Conservation (phyloP, 2,888 invertebrate species). For the Linyphia triangularis region DNA sequence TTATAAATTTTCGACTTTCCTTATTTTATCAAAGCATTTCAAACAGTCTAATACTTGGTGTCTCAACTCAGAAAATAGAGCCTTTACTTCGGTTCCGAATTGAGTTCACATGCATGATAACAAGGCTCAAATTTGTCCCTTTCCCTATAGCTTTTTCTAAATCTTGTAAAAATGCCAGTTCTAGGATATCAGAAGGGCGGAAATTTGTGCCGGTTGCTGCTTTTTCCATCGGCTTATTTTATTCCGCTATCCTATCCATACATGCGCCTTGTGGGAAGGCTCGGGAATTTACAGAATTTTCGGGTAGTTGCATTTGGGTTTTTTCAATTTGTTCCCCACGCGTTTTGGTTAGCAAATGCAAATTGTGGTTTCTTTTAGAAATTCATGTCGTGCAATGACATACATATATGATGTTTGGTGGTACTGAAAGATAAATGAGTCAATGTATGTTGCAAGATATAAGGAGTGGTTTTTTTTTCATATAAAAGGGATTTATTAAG, state of each 20-base stretch:
- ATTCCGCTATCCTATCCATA: no score
- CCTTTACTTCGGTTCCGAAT: no score
- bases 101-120: no score
- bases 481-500: background rate
- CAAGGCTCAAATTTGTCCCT: no score
- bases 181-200: no score
- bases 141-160: no score
- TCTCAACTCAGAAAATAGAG: no score
- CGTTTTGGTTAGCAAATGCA: background rate
- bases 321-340: background rate
- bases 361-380: background rate
- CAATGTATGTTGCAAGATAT: background rate
- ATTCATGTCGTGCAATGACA: background rate
- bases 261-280: no score
- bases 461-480: background rate
- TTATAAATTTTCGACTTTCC: background rate
- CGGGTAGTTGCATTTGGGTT: background rate
- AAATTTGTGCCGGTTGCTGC: no score
- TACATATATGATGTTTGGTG: background rate
- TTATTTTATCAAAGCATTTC: background rate
- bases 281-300: background rate
- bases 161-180: no score
- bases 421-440: background rate
- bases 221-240: no score
- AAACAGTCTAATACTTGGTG: no score